phyloP scores from a whole-genome alignment of 2,797 vertebrate genomes.

The Dermochelys coriacea region DNA sequence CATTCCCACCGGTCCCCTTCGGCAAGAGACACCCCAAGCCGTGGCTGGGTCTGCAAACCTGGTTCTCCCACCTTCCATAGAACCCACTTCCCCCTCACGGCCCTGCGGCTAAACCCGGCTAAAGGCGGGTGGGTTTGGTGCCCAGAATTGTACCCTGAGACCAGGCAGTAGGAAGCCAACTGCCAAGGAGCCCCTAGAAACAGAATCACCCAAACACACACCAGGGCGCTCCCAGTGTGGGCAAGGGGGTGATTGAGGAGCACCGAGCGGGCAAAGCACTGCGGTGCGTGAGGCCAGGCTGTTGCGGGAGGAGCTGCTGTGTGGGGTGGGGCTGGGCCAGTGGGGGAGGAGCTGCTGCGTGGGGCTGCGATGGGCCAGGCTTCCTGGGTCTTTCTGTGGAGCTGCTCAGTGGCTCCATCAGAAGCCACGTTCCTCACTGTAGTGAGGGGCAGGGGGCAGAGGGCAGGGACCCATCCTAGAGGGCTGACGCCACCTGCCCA shows the following conservation, averaged over 20 bases:
- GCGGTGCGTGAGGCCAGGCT: neutral
- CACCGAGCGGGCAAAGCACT: too few species aligned
- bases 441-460: neutral
- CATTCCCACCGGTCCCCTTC: too few species aligned
- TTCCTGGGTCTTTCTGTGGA: too few species aligned
- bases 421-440: neutral
- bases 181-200: neutral
- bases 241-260: fast-evolving
- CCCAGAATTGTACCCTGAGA: fast-evolving
- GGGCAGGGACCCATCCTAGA: neutral
- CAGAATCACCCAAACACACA: too few species aligned
- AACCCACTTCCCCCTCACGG: neutral
- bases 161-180: neutral
- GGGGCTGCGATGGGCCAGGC: neutral
- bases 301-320: too few species aligned
- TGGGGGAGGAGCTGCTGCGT: neutral
- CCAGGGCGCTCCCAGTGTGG: fast-evolving
- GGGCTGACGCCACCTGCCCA: too few species aligned
- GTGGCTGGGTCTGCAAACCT: fast-evolving
- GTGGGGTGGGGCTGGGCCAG: fast-evolving
- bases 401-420: neutral
- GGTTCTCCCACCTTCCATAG: fast-evolving
- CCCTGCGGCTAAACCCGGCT: fast-evolving
- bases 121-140: neutral
- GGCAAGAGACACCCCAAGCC: fast-evolving